Percentiles rank a stretch among this genome's conserved stretches.
These are phyloP conservation scores for Psephotus haematonotus DNA, from an alignment of 2,113 vertebrate genomes.

Conservation along the genomic window DNA sequence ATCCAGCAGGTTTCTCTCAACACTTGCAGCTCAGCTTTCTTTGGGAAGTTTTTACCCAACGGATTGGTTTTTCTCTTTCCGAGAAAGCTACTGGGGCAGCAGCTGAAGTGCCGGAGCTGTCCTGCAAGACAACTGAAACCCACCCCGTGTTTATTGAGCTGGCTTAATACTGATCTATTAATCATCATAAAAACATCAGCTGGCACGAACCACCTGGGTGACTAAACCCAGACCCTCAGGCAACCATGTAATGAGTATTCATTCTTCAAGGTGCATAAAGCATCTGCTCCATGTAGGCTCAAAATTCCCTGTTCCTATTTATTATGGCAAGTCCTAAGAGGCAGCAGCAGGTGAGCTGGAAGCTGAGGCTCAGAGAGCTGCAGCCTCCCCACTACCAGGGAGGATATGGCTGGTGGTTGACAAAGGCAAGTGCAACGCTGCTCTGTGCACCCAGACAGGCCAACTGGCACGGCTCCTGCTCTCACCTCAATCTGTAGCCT, in stretches of 20 bases:
- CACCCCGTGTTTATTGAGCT: background rate
- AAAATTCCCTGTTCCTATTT: background rate
- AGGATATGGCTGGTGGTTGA: background rate
- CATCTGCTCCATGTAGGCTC: background rate
- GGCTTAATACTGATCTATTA: background rate
- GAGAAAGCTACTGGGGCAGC: background rate
- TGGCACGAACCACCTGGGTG: background rate
- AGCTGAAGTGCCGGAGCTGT: background rate
- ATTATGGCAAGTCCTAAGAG: background rate
- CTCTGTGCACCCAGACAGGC: background rate
- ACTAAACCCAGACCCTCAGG: slow-evolving; percentile 30
- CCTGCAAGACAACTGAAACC: background rate
- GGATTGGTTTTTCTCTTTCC: background rate
- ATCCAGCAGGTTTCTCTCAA: background rate
- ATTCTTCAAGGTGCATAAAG: background rate
- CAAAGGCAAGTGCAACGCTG: rapidly evolving
- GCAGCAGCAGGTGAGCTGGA: background rate
- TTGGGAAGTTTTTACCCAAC: background rate
- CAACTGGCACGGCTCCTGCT: background rate
- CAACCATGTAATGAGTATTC: slow-evolving; percentile 12
- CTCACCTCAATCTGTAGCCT: background rate
- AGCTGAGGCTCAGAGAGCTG: background rate
- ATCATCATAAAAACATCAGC: background rate
- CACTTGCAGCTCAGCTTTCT: background rate
- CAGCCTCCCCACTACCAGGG: background rate